phyloP scores from a whole-genome alignment of 2,113 vertebrate genomes.

The Pygoscelis antarcticus region DNA sequence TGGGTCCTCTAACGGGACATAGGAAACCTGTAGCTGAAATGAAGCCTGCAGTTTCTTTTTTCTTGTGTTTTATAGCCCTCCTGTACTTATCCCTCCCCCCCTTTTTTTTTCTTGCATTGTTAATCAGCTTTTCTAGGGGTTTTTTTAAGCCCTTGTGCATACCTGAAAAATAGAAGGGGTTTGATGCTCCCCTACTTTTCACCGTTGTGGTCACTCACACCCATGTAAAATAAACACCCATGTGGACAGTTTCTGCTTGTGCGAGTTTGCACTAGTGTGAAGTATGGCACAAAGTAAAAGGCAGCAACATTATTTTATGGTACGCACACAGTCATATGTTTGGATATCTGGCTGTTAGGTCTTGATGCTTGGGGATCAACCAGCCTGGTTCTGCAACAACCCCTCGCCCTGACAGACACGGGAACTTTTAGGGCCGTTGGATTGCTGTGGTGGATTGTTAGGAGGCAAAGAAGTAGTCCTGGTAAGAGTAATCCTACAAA shows the following conservation, averaged over 20 bases:
- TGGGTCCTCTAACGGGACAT: neutral
- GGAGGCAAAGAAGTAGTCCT: neutral
- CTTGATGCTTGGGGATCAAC: neutral
- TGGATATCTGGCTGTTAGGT: neutral
- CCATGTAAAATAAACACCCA: neutral
- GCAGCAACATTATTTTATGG: neutral
- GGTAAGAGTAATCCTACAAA: neutral
- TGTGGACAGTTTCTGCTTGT: neutral
- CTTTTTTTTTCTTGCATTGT: neutral
- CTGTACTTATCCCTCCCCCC: rapidly evolving
- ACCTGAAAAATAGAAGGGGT: neutral
- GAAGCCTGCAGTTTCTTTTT: neutral
- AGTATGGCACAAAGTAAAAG: neutral
- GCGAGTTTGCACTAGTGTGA: neutral
- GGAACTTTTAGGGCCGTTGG: neutral
- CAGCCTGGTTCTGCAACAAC: neutral
- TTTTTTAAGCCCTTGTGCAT: neutral
- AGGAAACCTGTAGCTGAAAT: neutral
- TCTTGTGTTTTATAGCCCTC: neutral
- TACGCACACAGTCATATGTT: neutral
- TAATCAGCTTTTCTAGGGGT: neutral
- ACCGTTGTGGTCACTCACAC: neutral
- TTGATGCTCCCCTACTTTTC: neutral
- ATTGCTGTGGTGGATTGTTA: neutral
- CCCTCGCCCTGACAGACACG: rapidly evolving